These are phyloP conservation scores for Artibeus jamaicensis DNA, from an alignment of 2,797 vertebrate genomes.

Conservation along the genomic window DNA sequence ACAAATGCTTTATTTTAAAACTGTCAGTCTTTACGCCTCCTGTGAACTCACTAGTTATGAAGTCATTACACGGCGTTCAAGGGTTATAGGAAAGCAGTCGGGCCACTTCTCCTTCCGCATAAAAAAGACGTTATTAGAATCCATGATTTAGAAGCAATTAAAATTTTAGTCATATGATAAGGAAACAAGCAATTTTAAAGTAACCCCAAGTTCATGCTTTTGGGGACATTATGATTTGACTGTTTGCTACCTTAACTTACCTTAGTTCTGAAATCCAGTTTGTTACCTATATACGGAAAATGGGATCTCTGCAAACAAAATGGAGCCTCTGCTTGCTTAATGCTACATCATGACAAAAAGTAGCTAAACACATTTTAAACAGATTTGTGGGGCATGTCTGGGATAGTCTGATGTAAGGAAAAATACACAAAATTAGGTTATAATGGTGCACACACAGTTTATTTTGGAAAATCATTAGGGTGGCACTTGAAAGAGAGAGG, in stretches of 20 bases:
- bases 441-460: neutral
- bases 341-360: neutral
- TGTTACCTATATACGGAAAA: conserved; percentile 5
- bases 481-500: neutral
- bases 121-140: neutral
- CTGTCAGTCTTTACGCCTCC: neutral
- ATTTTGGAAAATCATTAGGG: conserved; percentile 6
- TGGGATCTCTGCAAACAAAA: neutral
- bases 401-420: neutral
- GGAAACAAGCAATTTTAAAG: neutral
- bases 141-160: neutral
- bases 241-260: neutral
- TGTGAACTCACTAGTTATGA: neutral
- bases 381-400: conserved; percentile 3
- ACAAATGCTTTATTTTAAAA: neutral
- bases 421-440: neutral
- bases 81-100: neutral
- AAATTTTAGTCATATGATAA: neutral
- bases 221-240: neutral
- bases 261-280: conserved; percentile 41
- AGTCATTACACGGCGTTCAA: neutral
- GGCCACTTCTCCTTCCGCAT: neutral
- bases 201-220: neutral
- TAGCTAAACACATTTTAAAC: neutral
- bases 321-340: neutral